These are phyloP conservation scores for Formica exsecta DNA, from an alignment of 1,140 invertebrate species.

Conservation along the genomic window DNA sequence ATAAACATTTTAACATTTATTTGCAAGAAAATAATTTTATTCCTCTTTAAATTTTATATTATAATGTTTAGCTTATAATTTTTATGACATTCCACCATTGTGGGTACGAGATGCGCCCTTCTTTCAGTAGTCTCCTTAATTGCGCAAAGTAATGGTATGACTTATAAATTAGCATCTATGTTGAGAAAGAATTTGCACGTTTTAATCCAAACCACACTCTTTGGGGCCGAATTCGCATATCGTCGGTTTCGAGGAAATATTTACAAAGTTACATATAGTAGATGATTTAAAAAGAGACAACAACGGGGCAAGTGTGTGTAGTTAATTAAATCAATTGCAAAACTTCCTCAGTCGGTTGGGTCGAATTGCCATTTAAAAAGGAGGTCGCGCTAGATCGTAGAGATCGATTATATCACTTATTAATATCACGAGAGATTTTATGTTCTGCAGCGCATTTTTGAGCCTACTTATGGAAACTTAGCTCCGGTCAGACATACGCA, in stretches of 20 bases:
- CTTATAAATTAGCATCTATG: constrained; percentile 17
- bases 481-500: constrained; percentile 54
- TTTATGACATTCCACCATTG: neutral
- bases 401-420: constrained; percentile 50
- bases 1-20: constrained; percentile 7
- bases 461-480: constrained; percentile 52
- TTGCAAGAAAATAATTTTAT: neutral
- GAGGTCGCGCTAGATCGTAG: constrained; percentile 52
- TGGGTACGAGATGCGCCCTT: neutral
- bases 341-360: constrained; percentile 24
- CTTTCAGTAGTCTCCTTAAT: neutral
- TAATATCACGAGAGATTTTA: constrained; percentile 51
- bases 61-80: too few relatives aligned
- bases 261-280: neutral
- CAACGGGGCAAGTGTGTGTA: neutral
- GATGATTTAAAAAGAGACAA: neutral
- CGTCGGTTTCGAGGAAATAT: neutral
- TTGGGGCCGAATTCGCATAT: neutral
- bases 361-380: constrained; percentile 47
- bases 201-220: neutral
- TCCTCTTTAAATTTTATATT: neutral
- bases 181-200: constrained; percentile 32
- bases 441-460: constrained; percentile 43
- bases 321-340: constrained; percentile 54
- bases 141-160: neutral